phyloP scores from a whole-genome alignment of 1,140 invertebrate genomes.

The Drosophila subobscura region DNA sequence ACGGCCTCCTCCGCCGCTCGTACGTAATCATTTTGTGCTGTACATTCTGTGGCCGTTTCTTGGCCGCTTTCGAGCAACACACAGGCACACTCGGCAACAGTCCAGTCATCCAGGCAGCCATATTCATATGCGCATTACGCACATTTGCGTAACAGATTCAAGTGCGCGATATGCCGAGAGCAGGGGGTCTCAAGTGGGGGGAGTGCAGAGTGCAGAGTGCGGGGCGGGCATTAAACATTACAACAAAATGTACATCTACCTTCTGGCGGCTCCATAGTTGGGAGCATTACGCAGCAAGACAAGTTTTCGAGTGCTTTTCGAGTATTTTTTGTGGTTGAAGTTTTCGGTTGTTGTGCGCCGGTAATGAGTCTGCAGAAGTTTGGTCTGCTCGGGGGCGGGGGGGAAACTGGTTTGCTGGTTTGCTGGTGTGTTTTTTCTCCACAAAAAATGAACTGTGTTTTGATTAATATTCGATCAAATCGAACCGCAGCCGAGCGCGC shows the following conservation, averaged over 20 bases:
- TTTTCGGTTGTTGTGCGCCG: conserved; percentile 32
- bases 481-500: conserved; percentile 24
- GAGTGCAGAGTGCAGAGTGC: conserved; percentile 36
- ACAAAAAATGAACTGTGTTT: conserved; percentile 78
- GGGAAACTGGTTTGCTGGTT: conserved; percentile 55
- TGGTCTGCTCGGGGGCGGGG: conserved; percentile 4
- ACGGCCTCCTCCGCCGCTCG: no score
- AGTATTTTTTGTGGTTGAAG: no score
- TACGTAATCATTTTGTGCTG: no score
- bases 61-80: conserved; percentile 5
- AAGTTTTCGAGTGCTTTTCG: conserved; percentile 75
- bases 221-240: conserved; percentile 15
- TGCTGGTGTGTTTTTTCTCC: conserved; percentile 29
- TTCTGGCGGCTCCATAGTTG: conserved; percentile 40
- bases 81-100: no score
- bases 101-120: no score
- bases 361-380: conserved; percentile 64
- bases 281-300: conserved; percentile 69
- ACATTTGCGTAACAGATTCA: conserved; percentile 82
- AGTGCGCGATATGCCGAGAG: conserved; percentile 71
- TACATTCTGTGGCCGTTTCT: conserved; percentile 34
- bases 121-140: conserved; percentile 67
- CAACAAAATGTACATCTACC: conserved; percentile 30
- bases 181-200: conserved; percentile 51
- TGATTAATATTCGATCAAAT: conserved; percentile 77